phyloP scores from a whole-genome alignment of 2,888 invertebrate species.

The Falcaria lacertinaria region DNA sequence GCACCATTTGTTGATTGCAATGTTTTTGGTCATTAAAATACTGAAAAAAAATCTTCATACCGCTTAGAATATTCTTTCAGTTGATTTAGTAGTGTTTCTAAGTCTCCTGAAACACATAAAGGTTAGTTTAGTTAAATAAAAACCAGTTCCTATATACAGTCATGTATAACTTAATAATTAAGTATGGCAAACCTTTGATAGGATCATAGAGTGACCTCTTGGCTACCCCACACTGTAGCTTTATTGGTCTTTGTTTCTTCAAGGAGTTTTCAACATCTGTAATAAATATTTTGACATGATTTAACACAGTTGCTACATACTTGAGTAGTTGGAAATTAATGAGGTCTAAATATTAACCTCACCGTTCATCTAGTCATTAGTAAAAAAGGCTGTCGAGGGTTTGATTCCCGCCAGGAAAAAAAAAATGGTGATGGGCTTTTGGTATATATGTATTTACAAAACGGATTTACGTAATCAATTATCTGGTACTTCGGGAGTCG shows the following conservation, averaged over 20 bases:
- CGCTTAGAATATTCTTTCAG: conserved; percentile 30
- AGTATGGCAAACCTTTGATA: conserved; percentile 35
- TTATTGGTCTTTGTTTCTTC: conserved; percentile 62
- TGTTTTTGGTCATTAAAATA: conserved; percentile 21
- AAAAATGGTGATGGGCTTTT: no score
- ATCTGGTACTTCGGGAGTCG: no score
- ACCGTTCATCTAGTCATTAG: no score
- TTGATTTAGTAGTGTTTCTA: conserved; percentile 22
- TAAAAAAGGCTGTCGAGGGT: no score
- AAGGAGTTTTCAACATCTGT: conserved; percentile 60
- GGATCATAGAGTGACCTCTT: conserved; percentile 63
- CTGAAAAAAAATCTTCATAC: conserved; percentile 29
- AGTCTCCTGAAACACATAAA: conserved; percentile 38
- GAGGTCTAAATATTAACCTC: no score
- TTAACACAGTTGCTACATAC: no score
- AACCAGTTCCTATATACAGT: neutral
- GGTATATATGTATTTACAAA: no score
- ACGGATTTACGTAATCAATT: no score
- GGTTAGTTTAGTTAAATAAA: conserved; percentile 2
- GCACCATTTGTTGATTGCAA: neutral
- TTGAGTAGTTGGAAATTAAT: no score
- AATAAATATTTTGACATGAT: neutral
- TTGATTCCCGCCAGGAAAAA: no score
- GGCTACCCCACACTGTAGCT: conserved; percentile 60
- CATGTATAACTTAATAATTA: neutral